Evolutionary conservation across 2,888 invertebrate genomes (phyloP).

Genomic region (Yponomeuta malinellus): DNA sequence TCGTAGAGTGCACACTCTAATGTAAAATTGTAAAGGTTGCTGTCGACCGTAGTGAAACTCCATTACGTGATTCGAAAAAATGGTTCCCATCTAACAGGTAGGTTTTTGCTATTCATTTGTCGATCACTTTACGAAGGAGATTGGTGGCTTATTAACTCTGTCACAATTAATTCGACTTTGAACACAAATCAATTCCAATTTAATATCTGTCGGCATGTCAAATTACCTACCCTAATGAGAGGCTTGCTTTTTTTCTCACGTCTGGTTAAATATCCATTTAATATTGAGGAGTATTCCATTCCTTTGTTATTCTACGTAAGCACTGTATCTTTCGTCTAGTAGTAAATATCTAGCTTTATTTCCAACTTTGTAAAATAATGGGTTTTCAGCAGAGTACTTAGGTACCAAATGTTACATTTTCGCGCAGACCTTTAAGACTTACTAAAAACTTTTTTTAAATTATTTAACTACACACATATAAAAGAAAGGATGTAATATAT

Average conservation of each 20-base stretch:
- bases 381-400: no score
- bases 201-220: constrained; percentile 70
- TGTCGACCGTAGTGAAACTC: no score
- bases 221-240: constrained; percentile 66
- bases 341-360: no score
- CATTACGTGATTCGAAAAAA: no score
- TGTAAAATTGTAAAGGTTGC: no score
- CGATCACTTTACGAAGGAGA: constrained; percentile 24
- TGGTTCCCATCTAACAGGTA: neutral
- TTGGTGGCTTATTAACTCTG: constrained; percentile 72
- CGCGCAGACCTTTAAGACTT: no score
- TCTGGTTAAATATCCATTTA: constrained; percentile 44
- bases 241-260: constrained; percentile 56
- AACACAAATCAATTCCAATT: constrained; percentile 73
- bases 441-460: neutral
- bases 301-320: constrained; percentile 16
- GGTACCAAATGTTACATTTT: no score
- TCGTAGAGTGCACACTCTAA: no score
- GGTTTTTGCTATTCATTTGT: neutral
- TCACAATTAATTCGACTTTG: constrained; percentile 72
- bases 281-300: constrained; percentile 33
- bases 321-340: neutral
- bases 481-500: constrained; percentile 20
- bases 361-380: no score
- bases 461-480: neutral